Evolutionary conservation across 2,113 vertebrate genomes (phyloP).

Genomic region (Setophaga petechia): DNA sequence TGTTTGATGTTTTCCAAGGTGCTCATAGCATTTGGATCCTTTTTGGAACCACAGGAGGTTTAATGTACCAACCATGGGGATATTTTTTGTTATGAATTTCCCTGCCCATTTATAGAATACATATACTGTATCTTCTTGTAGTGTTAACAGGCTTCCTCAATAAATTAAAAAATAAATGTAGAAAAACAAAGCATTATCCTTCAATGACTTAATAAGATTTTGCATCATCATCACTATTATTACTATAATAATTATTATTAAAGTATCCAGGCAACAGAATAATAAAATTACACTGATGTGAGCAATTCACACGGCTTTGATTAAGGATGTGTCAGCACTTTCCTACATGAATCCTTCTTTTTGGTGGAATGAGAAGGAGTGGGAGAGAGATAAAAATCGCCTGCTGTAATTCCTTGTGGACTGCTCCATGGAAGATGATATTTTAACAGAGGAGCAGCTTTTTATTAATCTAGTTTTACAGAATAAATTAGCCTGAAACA

Average conservation of each 20-base stretch:
- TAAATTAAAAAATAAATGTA: constrained; percentile 58
- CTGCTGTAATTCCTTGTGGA: constrained; percentile 41
- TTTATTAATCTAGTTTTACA: constrained; percentile 45
- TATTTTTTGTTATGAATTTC: neutral
- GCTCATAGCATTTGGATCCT: constrained; percentile 21
- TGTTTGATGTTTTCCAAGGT: constrained; percentile 28
- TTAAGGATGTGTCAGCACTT: constrained; percentile 68
- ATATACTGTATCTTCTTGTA: constrained; percentile 47
- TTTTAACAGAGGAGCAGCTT: constrained; percentile 18
- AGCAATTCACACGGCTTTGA: constrained; percentile 62
- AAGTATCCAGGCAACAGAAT: constrained; percentile 56
- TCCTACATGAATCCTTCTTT: constrained; percentile 51
- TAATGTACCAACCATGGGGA: neutral
- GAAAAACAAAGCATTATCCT: constrained; percentile 61
- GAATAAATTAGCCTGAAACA: constrained; percentile 58
- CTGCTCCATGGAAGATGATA: constrained; percentile 19
- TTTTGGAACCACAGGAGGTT: constrained; percentile 23
- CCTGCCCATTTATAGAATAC: constrained; percentile 29
- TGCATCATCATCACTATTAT: constrained; percentile 55
- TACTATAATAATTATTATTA: constrained; percentile 50
- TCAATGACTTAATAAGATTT: constrained; percentile 64
- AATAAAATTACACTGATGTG: constrained; percentile 65
- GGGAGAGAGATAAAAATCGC: constrained; percentile 58
- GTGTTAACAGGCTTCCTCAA: constrained; percentile 41
- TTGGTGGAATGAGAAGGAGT: constrained; percentile 50